Evolutionary conservation across 2,888 invertebrate species (phyloP).

Genomic region (Frankliniella intonsa): DNA sequence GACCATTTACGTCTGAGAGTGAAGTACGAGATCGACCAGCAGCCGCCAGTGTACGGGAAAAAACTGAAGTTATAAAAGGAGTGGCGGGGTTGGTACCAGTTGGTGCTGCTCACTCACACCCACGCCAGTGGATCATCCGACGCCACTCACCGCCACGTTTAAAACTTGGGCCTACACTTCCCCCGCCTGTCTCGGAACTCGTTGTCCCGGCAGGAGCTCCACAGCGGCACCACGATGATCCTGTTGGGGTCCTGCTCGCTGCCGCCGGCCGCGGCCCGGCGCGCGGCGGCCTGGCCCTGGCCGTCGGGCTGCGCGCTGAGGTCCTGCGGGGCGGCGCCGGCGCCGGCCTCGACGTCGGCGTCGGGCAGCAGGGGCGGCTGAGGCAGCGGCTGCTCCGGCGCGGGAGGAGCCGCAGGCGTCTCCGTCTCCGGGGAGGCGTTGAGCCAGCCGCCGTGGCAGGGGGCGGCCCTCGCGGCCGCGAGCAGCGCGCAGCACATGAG

Average conservation of each 20-base stretch:
- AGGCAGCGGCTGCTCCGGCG: not conserved
- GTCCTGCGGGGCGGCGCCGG: not conserved
- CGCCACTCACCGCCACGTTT: not conserved
- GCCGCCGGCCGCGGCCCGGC: not conserved
- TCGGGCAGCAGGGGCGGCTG: not conserved
- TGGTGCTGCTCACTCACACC: not conserved
- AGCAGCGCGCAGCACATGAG: not conserved
- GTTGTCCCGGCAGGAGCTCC: not conserved
- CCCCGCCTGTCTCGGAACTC: not conserved
- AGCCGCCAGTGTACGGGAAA: too few relatives aligned
- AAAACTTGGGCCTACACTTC: not conserved
- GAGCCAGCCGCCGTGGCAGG: constrained; percentile 12
- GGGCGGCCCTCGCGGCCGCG: not conserved
- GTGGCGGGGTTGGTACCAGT: too few relatives aligned
- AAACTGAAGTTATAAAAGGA: too few relatives aligned
- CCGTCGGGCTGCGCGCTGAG: not conserved
- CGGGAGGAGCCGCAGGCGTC: not conserved
- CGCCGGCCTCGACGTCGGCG: not conserved
- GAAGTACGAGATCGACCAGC: too few relatives aligned
- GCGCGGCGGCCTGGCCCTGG: not conserved
- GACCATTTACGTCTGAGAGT: too few relatives aligned
- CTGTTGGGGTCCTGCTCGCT: not conserved
- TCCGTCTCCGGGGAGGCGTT: not conserved
- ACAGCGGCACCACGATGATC: not conserved
- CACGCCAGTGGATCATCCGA: not conserved